phyloP scores from a whole-genome alignment of 2,797 vertebrate genomes.

The Dermochelys coriacea region DNA sequence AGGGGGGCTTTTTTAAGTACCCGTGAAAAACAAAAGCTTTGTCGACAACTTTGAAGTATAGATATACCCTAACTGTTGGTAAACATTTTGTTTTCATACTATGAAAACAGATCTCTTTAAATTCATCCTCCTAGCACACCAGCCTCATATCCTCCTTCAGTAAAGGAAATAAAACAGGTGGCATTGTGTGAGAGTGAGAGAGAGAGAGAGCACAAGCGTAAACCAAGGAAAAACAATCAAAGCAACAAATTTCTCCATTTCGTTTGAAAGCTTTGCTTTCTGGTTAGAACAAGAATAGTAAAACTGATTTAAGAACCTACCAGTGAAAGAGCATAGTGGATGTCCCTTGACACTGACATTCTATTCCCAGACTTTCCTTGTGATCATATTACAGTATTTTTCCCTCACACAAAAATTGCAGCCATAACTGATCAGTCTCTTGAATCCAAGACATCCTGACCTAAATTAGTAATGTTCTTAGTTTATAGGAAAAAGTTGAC shows the following conservation, averaged over 20 bases:
- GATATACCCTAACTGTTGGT: not conserved
- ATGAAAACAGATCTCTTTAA: not conserved
- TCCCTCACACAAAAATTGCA: conserved; percentile 43
- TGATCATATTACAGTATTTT: conserved; percentile 19
- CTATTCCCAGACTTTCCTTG: not conserved
- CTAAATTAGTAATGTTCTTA: conserved; percentile 66
- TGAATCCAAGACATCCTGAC: conserved; percentile 55
- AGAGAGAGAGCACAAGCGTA: not conserved
- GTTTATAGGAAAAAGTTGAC: conserved; percentile 56
- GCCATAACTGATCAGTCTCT: conserved; percentile 12
- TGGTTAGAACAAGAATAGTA: not conserved
- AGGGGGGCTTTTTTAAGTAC: too few relatives aligned
- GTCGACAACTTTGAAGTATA: too few relatives aligned
- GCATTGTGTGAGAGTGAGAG: not conserved
- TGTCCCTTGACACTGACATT: conserved; percentile 11
- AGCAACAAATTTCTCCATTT: not conserved
- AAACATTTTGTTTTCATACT: conserved; percentile 28
- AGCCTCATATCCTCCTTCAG: not conserved
- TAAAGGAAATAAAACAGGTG: not conserved
- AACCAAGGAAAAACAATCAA: not conserved
- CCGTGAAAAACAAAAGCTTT: too few relatives aligned
- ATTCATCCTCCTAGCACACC: not conserved
- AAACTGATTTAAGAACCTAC: not conserved
- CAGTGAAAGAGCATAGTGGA: not conserved
- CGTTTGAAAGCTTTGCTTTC: not conserved